Conservation (phyloP, 2,888 invertebrate species). For the Papilio gigon region DNA sequence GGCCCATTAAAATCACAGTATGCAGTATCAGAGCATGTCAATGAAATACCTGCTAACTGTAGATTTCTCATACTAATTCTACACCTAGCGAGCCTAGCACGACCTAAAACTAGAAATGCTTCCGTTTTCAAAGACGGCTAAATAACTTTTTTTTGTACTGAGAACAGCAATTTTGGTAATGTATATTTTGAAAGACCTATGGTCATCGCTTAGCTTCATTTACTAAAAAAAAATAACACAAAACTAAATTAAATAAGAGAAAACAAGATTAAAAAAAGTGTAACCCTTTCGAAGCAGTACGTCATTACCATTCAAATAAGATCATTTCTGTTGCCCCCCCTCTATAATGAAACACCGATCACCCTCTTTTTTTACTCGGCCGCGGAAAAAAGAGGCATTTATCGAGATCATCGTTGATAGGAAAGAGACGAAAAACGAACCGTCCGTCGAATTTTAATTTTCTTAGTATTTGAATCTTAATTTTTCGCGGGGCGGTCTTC, state of each 20-base stretch:
- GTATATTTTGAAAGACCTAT: no score
- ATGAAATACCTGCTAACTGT: no score
- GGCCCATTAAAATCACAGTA: no score
- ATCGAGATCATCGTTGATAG: constrained; percentile 10
- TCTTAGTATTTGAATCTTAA: constrained; percentile 83
- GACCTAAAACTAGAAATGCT: no score
- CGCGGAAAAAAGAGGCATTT: constrained; percentile 43
- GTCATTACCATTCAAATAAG: constrained; percentile 70
- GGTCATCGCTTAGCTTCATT: no score
- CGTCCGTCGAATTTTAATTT: constrained; percentile 82
- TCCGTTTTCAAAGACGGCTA: no score
- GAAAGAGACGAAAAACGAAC: constrained; percentile 65
- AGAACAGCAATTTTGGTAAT: no score
- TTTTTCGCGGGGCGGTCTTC: constrained; percentile 74
- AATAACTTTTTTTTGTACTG: no score
- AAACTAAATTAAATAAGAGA: not conserved
- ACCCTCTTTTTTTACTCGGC: constrained; percentile 66
- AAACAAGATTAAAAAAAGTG: constrained; percentile 12
- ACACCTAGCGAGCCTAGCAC: no score
- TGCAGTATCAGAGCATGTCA: no score
- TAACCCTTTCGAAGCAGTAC: constrained; percentile 4
- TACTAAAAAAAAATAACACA: not conserved
- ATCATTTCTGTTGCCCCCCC: constrained; percentile 51
- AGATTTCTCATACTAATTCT: no score
- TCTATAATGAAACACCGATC: constrained; percentile 64